phyloP scores from a whole-genome alignment of 2,888 invertebrate species.

The Drosophila lacicola region DNA sequence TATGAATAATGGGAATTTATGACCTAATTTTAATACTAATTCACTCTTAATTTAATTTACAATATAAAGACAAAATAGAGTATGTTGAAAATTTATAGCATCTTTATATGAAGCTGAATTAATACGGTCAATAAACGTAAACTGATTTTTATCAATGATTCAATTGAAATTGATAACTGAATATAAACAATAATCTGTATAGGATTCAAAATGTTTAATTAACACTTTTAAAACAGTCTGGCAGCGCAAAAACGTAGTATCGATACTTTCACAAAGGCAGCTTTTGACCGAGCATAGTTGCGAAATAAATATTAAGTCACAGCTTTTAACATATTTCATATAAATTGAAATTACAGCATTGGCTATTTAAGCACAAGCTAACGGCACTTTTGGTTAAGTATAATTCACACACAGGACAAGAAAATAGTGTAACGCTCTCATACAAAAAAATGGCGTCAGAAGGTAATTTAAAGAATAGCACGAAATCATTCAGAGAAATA shows the following conservation, averaged over 20 bases:
- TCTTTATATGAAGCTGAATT: too few relatives aligned
- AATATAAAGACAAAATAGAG: too few relatives aligned
- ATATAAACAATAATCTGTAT: too few relatives aligned
- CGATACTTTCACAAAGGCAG: constrained; percentile 15
- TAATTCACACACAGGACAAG: background rate
- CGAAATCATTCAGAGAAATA: background rate
- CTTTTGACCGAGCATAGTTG: constrained; percentile 17
- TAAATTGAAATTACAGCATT: constrained; percentile 24
- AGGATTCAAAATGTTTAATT: too few relatives aligned
- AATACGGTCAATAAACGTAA: too few relatives aligned
- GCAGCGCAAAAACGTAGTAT: background rate
- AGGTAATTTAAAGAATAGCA: constrained; percentile 19
- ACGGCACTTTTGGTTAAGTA: background rate
- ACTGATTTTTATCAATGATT: too few relatives aligned
- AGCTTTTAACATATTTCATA: constrained; percentile 40
- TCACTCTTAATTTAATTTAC: too few relatives aligned
- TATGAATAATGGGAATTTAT: too few relatives aligned
- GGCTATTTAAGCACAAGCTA: constrained; percentile 20
- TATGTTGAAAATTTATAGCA: too few relatives aligned
- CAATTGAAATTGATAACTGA: too few relatives aligned
- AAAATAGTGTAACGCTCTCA: background rate
- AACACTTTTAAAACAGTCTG: background rate
- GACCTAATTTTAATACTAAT: too few relatives aligned
- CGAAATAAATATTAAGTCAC: constrained; percentile 23
- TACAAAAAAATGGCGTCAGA: constrained; percentile 20